Evolutionary conservation across 2,797 vertebrate genomes (phyloP), one percentile per base, ranked within the genome.

Genomic region (Pseudotriccus pelzelni): DNA sequence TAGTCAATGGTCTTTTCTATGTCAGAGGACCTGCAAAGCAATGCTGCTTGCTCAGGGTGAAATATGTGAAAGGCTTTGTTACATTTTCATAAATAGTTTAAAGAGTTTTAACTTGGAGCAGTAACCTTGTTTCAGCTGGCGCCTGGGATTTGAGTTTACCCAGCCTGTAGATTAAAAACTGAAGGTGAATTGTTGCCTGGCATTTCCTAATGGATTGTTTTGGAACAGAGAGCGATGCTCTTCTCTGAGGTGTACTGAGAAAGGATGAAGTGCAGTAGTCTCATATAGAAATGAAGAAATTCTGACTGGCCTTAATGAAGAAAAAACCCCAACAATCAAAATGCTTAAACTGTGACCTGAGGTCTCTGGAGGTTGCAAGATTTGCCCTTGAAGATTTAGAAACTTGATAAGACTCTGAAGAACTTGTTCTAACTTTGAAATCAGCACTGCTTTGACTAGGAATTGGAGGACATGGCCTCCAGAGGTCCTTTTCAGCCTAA

Each of bases 401-500:
- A 83, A 55, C 21, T 12, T 70, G 56, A 37, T 23, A n/a, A 52
- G 72, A 34, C 44, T 80, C 55, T 44, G 76, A 86, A 80, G 66
- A 84, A 36, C 68, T 93, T 76, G 34, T 79, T 87, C 30, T 76
- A 5, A 63, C 68, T 74, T 89, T 70, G 53, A 69, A 52, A 62
- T 83, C 19, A 19, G 49, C 15, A 12, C 52, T 91, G 55, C 67
- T 79, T 91, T 87, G 75, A 17, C 56, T 73, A 73, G 72, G 44
- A 80, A 7, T 74, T 93, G 64, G 64, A 84, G 53, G 17, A 67
- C 2, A 0, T 82, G 75, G 59, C 64, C 76, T 94, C 79, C 89
- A 47, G 84, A 94, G 60, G 64, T 90, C 79, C 62, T 88, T 95
- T 93, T 63, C 37, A 88, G 36, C 53, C 62, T 88, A 28, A 90